These are phyloP conservation scores for Bubo bubo DNA, from an alignment of 2,113 vertebrate species.

Conservation along the genomic window DNA sequence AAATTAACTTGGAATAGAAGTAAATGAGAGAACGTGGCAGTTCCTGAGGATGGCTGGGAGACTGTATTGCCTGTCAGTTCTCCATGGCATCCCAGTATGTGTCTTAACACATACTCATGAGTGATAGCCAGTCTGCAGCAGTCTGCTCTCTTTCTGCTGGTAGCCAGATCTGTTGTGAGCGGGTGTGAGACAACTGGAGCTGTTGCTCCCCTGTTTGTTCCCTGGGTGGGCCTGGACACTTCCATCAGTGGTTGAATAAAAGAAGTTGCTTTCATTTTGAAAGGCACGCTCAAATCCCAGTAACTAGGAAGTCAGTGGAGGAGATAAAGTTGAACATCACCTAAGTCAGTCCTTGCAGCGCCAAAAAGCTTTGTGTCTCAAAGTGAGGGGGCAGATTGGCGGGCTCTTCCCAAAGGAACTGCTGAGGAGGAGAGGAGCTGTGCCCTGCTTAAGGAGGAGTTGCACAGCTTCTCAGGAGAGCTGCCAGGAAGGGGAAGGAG, in stretches of 20 bases:
- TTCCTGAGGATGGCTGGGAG: neutral
- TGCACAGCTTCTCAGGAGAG: neutral
- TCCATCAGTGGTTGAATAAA: neutral
- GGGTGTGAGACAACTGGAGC: neutral
- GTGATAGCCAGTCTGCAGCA: neutral
- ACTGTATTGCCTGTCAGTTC: neutral
- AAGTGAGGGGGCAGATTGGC: neutral
- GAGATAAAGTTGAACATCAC: neutral
- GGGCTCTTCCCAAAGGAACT: neutral
- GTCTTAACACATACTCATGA: fast-evolving
- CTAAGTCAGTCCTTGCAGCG: neutral
- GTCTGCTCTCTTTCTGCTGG: neutral
- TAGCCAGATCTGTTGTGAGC: neutral
- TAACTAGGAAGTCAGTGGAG: neutral
- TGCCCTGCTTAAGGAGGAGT: neutral
- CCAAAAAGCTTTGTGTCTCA: neutral
- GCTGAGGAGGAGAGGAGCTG: constrained; percentile 3
- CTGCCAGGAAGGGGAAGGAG: neutral
- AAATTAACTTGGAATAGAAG: neutral
- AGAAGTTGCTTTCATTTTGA: neutral
- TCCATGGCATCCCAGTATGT: neutral
- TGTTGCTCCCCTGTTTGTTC: neutral
- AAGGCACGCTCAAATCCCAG: neutral
- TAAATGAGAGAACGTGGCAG: neutral
- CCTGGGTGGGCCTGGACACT: neutral